phyloP scores from a whole-genome alignment of 2,113 vertebrate species.

The Aleadryas rufinucha region DNA sequence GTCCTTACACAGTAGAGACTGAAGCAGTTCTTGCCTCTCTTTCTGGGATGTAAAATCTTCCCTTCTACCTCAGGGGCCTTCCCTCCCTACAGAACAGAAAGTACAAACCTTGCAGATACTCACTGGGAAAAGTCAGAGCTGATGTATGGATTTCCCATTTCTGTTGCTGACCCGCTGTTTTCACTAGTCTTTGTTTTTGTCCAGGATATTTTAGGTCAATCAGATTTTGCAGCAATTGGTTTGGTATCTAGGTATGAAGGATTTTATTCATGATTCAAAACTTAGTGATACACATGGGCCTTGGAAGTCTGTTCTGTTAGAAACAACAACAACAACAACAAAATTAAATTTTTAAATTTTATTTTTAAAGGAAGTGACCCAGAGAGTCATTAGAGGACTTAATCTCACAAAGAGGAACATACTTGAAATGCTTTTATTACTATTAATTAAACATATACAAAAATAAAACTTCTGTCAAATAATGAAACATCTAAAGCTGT shows the following conservation, averaged over 20 bases:
- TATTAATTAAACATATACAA: background rate
- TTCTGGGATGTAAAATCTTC: background rate
- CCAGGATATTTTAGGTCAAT: background rate
- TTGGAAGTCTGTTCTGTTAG: background rate
- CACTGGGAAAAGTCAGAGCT: background rate
- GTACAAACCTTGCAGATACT: background rate
- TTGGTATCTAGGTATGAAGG: background rate
- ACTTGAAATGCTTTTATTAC: background rate
- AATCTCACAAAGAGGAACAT: background rate
- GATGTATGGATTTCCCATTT: background rate
- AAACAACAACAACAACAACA: background rate
- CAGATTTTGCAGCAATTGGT: background rate
- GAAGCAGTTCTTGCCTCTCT: background rate
- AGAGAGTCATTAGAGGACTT: background rate
- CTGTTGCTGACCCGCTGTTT: background rate
- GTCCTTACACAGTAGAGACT: background rate
- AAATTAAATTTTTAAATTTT: background rate
- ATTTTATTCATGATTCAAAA: background rate
- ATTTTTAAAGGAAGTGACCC: background rate
- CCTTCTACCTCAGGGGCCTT: background rate
- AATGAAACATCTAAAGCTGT: background rate
- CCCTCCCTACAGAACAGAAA: background rate
- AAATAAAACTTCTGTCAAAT: background rate
- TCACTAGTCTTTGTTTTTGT: background rate
- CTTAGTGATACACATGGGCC: background rate